Evolutionary conservation across 37 sponge, comb jelly and placozoan species (phyloP).

Genomic region (Halichondria panicea): DNA sequence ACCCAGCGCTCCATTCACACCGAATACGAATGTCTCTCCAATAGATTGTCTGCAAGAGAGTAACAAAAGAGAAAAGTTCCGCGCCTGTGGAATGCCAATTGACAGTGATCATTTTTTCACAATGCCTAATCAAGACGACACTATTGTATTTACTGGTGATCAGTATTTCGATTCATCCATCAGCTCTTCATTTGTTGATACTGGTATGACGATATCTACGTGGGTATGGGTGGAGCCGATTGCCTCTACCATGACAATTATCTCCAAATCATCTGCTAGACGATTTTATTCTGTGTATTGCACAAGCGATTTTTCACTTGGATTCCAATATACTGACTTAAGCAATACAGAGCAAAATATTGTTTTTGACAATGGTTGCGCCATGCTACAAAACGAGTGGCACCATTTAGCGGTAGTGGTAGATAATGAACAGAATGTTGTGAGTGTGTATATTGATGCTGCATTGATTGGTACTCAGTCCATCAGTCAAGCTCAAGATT

Average conservation of each 20-base stretch:
- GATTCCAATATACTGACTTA: constrained; percentile 26
- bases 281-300: constrained; percentile 28
- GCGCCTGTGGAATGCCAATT: constrained; percentile 31
- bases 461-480: not conserved
- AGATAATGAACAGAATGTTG: constrained; percentile 17
- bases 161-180: constrained; percentile 30
- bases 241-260: constrained; percentile 42
- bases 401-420: constrained; percentile 68
- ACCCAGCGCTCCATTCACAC: constrained; percentile 44
- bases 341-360: constrained; percentile 8
- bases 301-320: constrained; percentile 19
- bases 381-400: constrained; percentile 48
- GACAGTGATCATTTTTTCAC: constrained; percentile 4
- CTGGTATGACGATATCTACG: constrained; percentile 49
- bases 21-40: constrained; percentile 24
- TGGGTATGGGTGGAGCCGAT: constrained; percentile 59
- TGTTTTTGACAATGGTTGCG: constrained; percentile 32
- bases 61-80: constrained; percentile 21
- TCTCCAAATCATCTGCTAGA: constrained; percentile 25
- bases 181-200: not conserved
- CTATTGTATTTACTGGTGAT: constrained; percentile 36
- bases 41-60: constrained; percentile 41
- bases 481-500: constrained; percentile 35
- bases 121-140: constrained; percentile 3
- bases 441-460: constrained; percentile 64